Conservation (phyloP, 2,113 vertebrate genomes). For the Rhombomys opimus region DNA sequence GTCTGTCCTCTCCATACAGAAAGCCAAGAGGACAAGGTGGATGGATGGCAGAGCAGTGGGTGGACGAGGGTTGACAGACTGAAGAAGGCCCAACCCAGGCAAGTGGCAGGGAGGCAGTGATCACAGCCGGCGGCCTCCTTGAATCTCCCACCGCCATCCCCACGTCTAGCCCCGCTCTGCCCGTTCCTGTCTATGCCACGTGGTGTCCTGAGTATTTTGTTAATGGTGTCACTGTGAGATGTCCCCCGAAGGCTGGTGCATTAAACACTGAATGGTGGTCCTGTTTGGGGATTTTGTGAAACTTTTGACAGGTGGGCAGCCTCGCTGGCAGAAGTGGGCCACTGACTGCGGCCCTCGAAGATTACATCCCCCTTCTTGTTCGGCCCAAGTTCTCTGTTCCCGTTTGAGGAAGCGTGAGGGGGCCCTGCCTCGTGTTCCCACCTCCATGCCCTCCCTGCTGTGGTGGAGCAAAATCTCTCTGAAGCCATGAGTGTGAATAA, state of each 20-base stretch:
- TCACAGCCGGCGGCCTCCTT: not conserved
- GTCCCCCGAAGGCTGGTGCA: not conserved
- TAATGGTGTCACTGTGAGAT: not conserved
- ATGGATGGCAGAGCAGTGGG: not conserved
- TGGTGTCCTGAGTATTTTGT: not conserved
- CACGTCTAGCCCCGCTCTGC: rapidly evolving
- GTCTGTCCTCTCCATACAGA: not conserved
- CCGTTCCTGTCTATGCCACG: not conserved
- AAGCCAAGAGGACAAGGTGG: not conserved
- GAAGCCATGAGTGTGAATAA: not conserved
- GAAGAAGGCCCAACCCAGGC: not conserved
- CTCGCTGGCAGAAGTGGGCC: too few species aligned
- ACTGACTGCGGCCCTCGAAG: too few species aligned
- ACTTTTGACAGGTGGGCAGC: not conserved
- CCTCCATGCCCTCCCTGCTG: not conserved
- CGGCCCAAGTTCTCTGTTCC: not conserved
- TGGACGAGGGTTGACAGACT: not conserved
- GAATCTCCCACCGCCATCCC: too few species aligned
- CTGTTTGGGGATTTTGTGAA: not conserved
- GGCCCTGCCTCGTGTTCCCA: too few species aligned
- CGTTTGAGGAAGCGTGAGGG: not conserved
- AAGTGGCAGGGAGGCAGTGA: not conserved
- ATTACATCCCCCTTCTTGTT: not conserved
- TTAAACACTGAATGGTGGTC: not conserved
- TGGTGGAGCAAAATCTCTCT: not conserved